Percentiles rank a stretch among this genome's conserved stretches.
Evolutionary conservation across 2,888 invertebrate genomes (phyloP).

Genomic region (Trissoscelio sp.): DNA sequence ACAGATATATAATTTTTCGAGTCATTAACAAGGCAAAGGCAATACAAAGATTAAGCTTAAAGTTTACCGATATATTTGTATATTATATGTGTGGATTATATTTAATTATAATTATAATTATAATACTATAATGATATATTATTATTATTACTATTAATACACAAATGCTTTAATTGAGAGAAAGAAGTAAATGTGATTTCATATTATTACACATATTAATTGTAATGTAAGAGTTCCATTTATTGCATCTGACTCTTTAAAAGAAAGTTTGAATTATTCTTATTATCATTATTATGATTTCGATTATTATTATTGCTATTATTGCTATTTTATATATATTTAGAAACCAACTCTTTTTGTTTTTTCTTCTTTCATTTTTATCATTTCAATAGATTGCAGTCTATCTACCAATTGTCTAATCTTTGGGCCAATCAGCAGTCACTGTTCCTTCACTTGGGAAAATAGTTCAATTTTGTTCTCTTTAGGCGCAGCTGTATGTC

Average conservation of each 20-base stretch:
- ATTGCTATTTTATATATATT: conserved; percentile 5
- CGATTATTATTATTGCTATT: conserved; percentile 26
- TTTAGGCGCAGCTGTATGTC: conserved; percentile 82
- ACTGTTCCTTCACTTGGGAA: conserved; percentile 78
- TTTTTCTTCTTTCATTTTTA: conserved; percentile 58
- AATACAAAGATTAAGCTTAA: conserved; percentile 61
- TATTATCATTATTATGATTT: conserved; percentile 15
- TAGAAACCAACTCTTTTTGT: conserved; percentile 32
- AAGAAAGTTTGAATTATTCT: conserved; percentile 29
- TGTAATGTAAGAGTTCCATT: conserved; percentile 49
- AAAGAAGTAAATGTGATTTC: conserved; percentile 51
- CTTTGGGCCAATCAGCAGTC: conserved; percentile 81
- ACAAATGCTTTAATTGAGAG: conserved; percentile 49
- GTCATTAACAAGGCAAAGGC: conserved; percentile 62
- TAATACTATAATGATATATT: conserved; percentile 3
- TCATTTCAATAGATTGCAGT: conserved; percentile 79
- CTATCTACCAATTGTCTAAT: conserved; percentile 78
- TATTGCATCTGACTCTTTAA: conserved; percentile 35
- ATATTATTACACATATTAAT: conserved; percentile 45
- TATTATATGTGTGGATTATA: conserved; percentile 45
- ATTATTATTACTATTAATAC: conserved; percentile 18
- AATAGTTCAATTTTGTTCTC: conserved; percentile 77
- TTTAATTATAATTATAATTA: conserved; percentile 6
- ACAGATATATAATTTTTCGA: conserved; percentile 31
- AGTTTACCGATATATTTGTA: conserved; percentile 71